Base-by-base conservation (phyloP, 2,888 invertebrate genomes). In the Drosophila yooni region DNA sequence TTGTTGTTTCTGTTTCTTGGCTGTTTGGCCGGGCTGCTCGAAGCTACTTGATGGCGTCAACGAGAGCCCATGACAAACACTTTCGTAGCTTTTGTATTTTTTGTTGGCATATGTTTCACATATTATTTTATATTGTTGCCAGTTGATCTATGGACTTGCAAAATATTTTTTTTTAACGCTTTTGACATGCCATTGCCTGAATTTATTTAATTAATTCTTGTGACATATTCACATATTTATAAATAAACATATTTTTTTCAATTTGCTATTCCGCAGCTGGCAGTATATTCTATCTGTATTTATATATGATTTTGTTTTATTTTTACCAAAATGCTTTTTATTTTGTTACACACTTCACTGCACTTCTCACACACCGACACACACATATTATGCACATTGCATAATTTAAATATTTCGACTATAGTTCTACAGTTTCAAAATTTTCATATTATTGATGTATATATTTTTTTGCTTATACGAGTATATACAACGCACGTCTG, bases 11-110 rank as follows among this genome's bases (percentile, higher is more conserved):
- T 40, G 40, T 54, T 56, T 21, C 52, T 40, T 57, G 64, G 62
- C 66, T 67, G 61, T 73, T 77, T 77, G 69, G 76, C 64, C 38
- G 21, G 71, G 29, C 58, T 67, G 56, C 40, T 57, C 36, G 36
- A 58, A 34, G 62, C 62, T 31, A 62, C 43, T 82, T 79, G 70
- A 73, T 85, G 84, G 77, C 87, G 87, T 84, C 87, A 86, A 84
- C 75, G 43, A 53, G 51, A 66, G 58, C 60, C 51, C 65, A 87
- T 85, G 85, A 86, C 85, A 83, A 87, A 82, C 84, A 86, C 73
- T 86, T 86, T 82, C 80, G 38, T 18, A 34, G 43, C 70, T 60
- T 43, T 65, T 5, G 48, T 46, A 34, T 43, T 61, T 56, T 70
- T 70, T 53, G 15, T 51, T 64, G 48, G 58, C 69, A 50, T 53